phyloP scores from a whole-genome alignment of 2,797 vertebrate species.

The Eutrigla gurnardus region DNA sequence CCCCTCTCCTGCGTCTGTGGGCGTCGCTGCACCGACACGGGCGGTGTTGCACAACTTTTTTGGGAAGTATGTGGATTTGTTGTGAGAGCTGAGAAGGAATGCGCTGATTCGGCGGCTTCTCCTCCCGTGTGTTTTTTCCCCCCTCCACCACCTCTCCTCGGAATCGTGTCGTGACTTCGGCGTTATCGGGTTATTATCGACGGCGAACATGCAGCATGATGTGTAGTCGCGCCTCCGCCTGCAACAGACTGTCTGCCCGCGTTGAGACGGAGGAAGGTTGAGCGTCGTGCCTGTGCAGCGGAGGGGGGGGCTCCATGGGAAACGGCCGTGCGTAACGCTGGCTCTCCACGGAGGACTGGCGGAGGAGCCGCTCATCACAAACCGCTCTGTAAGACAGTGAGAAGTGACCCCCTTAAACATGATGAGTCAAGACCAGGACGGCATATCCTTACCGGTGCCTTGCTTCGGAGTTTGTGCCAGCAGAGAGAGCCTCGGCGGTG shows the following conservation, averaged over 20 bases:
- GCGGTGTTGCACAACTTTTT: conserved; percentile 74
- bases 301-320: conserved; percentile 46
- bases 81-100: conserved; percentile 57
- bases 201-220: conserved; percentile 59
- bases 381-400: conserved; percentile 37
- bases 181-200: conserved; percentile 6
- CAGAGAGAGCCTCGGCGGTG: conserved; percentile 47
- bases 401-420: conserved; percentile 48
- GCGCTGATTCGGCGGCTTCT: conserved; percentile 36
- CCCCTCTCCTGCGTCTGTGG: conserved; percentile 9
- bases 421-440: conserved; percentile 84
- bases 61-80: conserved; percentile 60
- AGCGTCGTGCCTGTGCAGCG: conserved; percentile 42
- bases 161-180: conserved; percentile 62
- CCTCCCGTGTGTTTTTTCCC: background rate
- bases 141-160: background rate
- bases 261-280: conserved; percentile 36
- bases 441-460: conserved; percentile 86
- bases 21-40: conserved; percentile 34
- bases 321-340: conserved; percentile 69
- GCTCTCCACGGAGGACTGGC: conserved; percentile 70
- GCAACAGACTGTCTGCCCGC: conserved; percentile 42
- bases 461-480: conserved; percentile 62
- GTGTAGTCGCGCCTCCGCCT: conserved; percentile 36
- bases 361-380: conserved; percentile 46